Evolutionary conservation across 2,113 vertebrate species (phyloP), one percentile per base, ranked within the genome.

Genomic region (Aegotheles bennettii): DNA sequence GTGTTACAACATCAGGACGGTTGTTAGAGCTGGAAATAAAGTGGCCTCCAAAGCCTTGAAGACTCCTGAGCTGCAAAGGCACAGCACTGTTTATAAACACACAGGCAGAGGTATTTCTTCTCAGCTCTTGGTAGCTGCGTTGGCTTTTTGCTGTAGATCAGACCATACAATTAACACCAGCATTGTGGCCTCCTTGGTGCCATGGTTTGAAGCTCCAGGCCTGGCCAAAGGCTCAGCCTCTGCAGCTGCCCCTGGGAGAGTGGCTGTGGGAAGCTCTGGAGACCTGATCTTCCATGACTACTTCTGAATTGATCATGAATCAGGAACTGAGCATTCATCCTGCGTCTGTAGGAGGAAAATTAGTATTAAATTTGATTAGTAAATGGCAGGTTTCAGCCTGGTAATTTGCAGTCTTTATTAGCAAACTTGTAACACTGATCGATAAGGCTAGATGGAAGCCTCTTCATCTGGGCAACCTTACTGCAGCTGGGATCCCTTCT

Each of bases 401-500:
- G 92, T 90, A 94, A 96, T 98, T 97, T 96, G 84, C 96, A 60
- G 61, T 85, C 92, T 96, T 96, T 93, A 93, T 97, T 97, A 97
- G 88, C 93, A 91, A 95, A 97, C 96, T 95, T 77, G 93, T 79
- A 85, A 94, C 96, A 97, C 82, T 96, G 96, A 89, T 68, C 60
- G 13, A 47, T 95, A 86, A 61, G 21, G 1, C 56, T 71, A 20
- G n/a, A n/a, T n/a, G n/a, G 76, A 26, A 93, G 40, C 85, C 74
- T 81, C 84, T 94, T 74, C 51, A n/a, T 71, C 95, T 74, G 65
- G 47, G 56, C 40, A 84, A 33, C 88, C 93, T 67, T 51, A 26
- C 68, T 74, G 84, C 64, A 77, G 38, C 70, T 60, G 80, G 45
- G 76, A 20, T 88, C 26, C 3, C 40, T 82, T 80, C 67, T 73